Evolutionary conservation across 2,113 vertebrate genomes (phyloP), one percentile per base, ranked within the genome.

Genomic region (Stigmatopora argus): DNA sequence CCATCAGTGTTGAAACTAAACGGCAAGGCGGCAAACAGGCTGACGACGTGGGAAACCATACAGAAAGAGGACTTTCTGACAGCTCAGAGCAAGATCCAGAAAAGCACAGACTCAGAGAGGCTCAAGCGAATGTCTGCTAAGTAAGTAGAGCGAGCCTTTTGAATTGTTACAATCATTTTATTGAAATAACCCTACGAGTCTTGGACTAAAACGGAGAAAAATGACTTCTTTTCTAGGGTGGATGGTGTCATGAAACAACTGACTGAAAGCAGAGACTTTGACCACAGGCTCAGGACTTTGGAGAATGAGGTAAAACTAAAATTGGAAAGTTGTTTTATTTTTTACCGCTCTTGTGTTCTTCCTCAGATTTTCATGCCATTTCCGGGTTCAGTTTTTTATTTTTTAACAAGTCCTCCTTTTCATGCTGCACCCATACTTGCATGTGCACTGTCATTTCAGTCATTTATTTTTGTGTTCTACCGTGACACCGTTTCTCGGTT

Each of bases 21-120:
- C 1, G 82, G 82, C 7, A 87, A 87, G 65, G 82, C 65, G 0
- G 90, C 92, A n/a, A 88, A 90, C 75, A 83, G 44, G 55, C 80
- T 95, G 55, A 85, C 91, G 77, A 95, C 92, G 0, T 96, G 94
- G 94, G 94, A 96, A 71, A 89, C 88, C 0, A 91, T 96, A 63
- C 93, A 93, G 75, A 95, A 95, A 70, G 94, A 95, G 77, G 93
- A 91, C 61, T 93, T 93, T 77, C 77, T 96, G 46, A 83, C 91
- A 0, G 72, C 81, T 0, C 89, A 90, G 17, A 87, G 77, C 26
- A 92, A 91, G 69, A 89, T 92, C 58, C 90, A 90, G 72, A 89
- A 91, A 62, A 93, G 87, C 57, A 92, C 91, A 0, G 92, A 94
- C 83, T 89, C 92, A 0, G 93, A 95, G 80, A 89, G 90, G 13